phyloP scores from a whole-genome alignment of 2,113 vertebrate species.

The Corythornis vintsioides region DNA sequence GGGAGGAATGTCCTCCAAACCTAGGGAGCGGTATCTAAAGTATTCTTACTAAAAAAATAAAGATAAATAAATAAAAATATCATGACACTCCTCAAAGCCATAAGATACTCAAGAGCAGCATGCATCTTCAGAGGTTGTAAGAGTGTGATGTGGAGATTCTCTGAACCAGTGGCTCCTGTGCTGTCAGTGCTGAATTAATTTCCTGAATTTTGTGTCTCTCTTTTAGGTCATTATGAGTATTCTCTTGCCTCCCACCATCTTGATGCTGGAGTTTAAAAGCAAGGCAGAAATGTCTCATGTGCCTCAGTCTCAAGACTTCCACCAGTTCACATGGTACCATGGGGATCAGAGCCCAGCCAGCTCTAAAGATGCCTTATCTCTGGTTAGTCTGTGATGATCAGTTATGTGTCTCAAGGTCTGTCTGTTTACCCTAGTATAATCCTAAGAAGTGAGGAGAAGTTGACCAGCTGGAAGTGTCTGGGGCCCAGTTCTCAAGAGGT shows the following conservation, averaged over 20 bases:
- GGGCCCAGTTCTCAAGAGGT: neutral
- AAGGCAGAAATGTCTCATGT: constrained; percentile 98
- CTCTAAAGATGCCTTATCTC: constrained; percentile 45
- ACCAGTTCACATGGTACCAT: constrained; percentile 83
- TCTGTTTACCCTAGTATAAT: neutral
- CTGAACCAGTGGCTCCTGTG: neutral
- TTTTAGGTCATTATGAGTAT: constrained; percentile 91
- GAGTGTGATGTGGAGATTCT: neutral
- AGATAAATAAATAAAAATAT: neutral
- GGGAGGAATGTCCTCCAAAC: neutral
- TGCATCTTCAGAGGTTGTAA: neutral
- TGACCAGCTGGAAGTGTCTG: neutral
- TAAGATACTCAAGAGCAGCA: neutral
- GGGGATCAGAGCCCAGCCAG: constrained; percentile 63
- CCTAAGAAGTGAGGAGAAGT: neutral
- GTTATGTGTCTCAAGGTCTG: neutral
- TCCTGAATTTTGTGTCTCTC: neutral
- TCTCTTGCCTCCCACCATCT: constrained; percentile 89
- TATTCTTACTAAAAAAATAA: neutral
- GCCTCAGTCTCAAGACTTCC: constrained; percentile 88
- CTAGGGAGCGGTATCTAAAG: neutral
- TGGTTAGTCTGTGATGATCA: constrained; percentile 59
- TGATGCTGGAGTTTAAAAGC: constrained; percentile 95
- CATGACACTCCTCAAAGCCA: neutral
- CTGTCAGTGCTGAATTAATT: neutral